Conservation (phyloP, 2,113 vertebrate genomes). For the Misgurnus anguillicaudatus region DNA sequence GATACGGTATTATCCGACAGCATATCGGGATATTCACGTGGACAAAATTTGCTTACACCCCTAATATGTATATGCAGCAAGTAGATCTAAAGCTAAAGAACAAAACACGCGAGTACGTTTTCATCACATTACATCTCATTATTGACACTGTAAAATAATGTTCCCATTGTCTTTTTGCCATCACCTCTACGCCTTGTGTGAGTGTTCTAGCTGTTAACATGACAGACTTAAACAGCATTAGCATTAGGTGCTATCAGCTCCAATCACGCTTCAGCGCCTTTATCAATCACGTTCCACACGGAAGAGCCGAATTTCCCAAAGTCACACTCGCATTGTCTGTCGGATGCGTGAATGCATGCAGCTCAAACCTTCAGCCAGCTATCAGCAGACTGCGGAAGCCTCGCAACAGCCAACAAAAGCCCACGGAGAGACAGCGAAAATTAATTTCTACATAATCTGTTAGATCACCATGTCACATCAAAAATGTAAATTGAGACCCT, state of each 20-base stretch:
- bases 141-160: conserved; percentile 7
- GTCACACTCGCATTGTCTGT: conserved; percentile 8
- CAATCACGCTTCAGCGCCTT: background rate
- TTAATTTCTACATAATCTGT: conserved; percentile 32
- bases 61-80: too few species aligned
- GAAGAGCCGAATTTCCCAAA: background rate
- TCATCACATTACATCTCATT: background rate
- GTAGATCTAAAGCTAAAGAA: too few species aligned
- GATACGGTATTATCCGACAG: too few species aligned
- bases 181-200: background rate
- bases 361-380: background rate
- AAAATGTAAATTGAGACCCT: conserved; percentile 28
- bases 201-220: background rate
- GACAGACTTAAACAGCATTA: conserved; percentile 17
- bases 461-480: conserved; percentile 28
- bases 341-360: background rate
- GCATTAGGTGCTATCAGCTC: conserved; percentile 20
- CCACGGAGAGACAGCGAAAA: background rate
- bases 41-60: too few species aligned
- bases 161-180: conserved; percentile 18
- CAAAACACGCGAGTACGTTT: background rate
- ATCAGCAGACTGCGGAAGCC: too few species aligned
- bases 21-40: too few species aligned
- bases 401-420: conserved; percentile 3
- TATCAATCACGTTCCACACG: conserved; percentile 15